A percentile compares a stretch with the other conserved stretches of the same genome.
phyloP scores from a whole-genome alignment of 2,888 invertebrate genomes.

The Sphecodes monilicornis region DNA sequence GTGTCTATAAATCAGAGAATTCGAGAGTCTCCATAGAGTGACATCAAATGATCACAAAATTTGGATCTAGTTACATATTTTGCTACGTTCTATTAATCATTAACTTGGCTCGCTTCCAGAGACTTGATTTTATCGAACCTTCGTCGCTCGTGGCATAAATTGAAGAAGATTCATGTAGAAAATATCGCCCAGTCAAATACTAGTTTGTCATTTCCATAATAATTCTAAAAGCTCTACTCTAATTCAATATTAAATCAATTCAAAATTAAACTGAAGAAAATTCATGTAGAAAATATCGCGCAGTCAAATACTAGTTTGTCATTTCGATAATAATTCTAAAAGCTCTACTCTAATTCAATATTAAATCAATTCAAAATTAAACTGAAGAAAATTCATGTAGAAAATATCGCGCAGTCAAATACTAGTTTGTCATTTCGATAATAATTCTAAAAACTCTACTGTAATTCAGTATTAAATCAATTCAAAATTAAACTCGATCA shows the following conservation, averaged over 20 bases:
- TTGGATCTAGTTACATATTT: not conserved
- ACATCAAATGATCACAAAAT: not conserved
- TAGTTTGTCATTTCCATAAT: not conserved
- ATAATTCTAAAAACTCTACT: too few relatives aligned
- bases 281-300: not conserved
- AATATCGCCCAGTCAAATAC: not conserved
- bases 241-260: too few relatives aligned
- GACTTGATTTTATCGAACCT: not conserved
- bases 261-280: not conserved
- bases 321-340: too few relatives aligned
- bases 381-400: not conserved
- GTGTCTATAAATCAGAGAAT: not conserved
- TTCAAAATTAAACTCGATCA: too few relatives aligned
- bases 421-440: not conserved
- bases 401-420: not conserved
- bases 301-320: not conserved
- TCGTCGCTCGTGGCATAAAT: not conserved
- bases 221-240: too few relatives aligned
- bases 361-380: too few relatives aligned
- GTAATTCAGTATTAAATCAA: too few relatives aligned
- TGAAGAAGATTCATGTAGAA: not conserved
- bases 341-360: too few relatives aligned
- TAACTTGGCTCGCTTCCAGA: not conserved
- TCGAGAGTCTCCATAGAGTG: not conserved
- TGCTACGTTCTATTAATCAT: not conserved